phyloP scores from a whole-genome alignment of 2,113 vertebrate genomes.

The Leuciscus idus region DNA sequence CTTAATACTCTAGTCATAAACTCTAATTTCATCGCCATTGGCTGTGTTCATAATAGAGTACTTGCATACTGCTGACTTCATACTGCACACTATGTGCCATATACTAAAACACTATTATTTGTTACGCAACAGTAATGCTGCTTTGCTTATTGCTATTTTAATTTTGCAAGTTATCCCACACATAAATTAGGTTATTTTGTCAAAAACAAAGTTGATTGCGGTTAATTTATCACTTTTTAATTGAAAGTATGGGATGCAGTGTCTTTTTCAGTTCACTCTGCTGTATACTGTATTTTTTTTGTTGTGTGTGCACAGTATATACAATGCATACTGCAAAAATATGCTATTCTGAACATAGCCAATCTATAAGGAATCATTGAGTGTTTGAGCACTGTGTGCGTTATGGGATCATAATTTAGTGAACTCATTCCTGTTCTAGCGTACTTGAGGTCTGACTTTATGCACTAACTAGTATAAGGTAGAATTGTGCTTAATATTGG shows the following conservation, averaged over 20 bases:
- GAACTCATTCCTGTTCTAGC: not conserved
- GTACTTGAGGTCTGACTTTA: not conserved
- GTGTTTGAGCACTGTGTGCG: not conserved
- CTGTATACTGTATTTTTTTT: not conserved
- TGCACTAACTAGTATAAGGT: not conserved
- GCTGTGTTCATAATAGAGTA: not conserved
- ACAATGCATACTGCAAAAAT: not conserved
- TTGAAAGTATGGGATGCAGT: not conserved
- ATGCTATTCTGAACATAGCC: constrained; percentile 16
- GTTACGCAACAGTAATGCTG: no score
- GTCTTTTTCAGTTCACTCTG: not conserved
- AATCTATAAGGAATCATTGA: not conserved
- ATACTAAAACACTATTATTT: no score
- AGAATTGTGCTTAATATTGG: not conserved
- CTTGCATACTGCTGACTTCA: not conserved
- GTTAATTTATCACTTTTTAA: not conserved
- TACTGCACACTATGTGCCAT: not conserved
- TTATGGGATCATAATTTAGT: not conserved
- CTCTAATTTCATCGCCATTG: not conserved
- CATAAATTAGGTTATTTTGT: not conserved
- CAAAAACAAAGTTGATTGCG: not conserved
- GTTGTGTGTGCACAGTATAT: not conserved
- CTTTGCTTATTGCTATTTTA: no score
- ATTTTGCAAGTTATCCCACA: no score
- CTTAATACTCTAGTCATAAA: not conserved